Base-by-base conservation (phyloP, 2,797 vertebrate species). In the Synaphobranchus kaupii region DNA sequence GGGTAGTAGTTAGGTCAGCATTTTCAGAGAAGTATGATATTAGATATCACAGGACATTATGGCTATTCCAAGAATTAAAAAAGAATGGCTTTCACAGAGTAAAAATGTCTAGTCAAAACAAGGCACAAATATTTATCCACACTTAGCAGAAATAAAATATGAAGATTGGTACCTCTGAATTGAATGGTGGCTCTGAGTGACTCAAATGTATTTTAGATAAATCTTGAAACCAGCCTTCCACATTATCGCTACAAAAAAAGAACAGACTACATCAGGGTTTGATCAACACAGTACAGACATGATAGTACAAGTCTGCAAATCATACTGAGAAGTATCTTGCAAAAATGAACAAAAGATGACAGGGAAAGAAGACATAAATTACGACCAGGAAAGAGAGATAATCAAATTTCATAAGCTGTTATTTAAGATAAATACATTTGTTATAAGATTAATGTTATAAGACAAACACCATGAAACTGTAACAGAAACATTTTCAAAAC, bases 191-290 rank as follows among this genome's bases (percentile, higher is more conserved):
- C 88, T 94, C 87, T 28, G 94, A 92, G 2, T 88, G 88, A 83
- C 86, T 87, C 60, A 92, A 92, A 87, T 95, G 78, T 60, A 91
- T 92, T 0, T 92, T 87, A 87, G 87, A 92, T 71, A 96, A 87
- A 81, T 86, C 92, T 63, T 31, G 39, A 89, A 93, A 94, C 96
- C 95, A 96, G 8, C 66, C 76, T 0, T 96, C 90, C 85, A 93
- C 92, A 0, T 95, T 94, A 0, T 84, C n/a, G 1, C 96, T 96
- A 39, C 48, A 90, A 88, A 83, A 50, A 84, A 8, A 84, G 80
- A 87, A 0, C 66, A 58, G n/a, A 58, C 52, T 54, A 28, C 7
- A 12, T 39, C 54, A 84, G 13, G n/a, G 28, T 12, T 84, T 56
- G 1, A 34, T 20, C 8, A n/a, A 50, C 50, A 50, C 8, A n/a